Base-by-base conservation (phyloP, 2,888 invertebrate genomes). In the Dexiosoma caninum region DNA sequence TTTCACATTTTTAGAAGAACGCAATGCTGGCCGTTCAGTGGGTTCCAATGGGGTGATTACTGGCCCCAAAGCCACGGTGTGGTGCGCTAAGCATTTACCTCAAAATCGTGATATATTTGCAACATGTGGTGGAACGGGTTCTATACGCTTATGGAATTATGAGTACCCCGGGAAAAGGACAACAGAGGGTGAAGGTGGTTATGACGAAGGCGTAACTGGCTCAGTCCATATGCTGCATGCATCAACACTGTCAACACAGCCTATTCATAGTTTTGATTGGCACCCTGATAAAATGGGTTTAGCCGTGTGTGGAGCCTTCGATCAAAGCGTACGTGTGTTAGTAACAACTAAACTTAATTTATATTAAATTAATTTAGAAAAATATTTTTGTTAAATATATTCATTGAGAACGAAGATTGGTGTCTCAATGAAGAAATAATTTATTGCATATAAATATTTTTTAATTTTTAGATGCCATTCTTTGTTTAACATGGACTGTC, bases 111-210 rank as follows among this genome's bases (percentile, higher is more conserved):
- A 98, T 87, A 90, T 98, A 19, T 98, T 98, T 87, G 92, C 95
- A 86, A 97, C 98, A 0, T 94, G 95, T 78, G 97, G 98, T 2
- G 98, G 98, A 0, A 94, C 93, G 83, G 98, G 98, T 7, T 94
- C 96, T n/a, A 89, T 98, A 16, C 93, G 95, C 82, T 91, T 98
- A n/a, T 98, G 98, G 98, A 96, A 97, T 92, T 98, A 98, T 95
- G 92, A 93, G 79, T 98, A 98, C 88, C 98, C 98, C 0, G 93
- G 93, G 8, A 94, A 94, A 83, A 92, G 98, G 42, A 92, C 91
- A 49, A 92, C 92, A 42, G 92, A 93, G 0, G 95, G 95, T 85
- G 89, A 92, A 0, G 94, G 96, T 84, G 96, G 95, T 0, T 91
- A 92, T 1, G 92, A 93, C 0, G 90, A 92, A 71, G 98, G 98